phyloP scores from a whole-genome alignment of 2,888 invertebrate genomes.

The Adelognathus sp. region DNA sequence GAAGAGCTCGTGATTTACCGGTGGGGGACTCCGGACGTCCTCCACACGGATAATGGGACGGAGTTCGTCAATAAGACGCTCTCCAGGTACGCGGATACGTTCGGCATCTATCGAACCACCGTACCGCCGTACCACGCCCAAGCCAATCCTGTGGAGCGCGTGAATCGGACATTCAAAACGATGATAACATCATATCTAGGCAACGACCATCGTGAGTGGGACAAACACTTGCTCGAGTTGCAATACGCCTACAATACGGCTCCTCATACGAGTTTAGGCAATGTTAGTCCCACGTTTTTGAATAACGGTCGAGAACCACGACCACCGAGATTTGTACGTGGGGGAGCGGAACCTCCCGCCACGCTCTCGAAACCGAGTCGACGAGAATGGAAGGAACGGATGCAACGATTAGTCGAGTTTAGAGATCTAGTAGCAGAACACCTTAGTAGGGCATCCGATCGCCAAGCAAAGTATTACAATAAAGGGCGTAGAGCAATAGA shows the following conservation, averaged over 20 bases:
- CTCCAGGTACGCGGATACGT: background rate
- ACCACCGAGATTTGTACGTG: background rate
- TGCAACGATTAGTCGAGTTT: background rate
- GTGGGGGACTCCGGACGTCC: constrained; percentile 12
- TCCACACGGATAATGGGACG: constrained; percentile 59
- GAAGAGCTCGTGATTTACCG: constrained; percentile 21
- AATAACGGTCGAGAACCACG: constrained; percentile 1
- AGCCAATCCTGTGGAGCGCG: background rate
- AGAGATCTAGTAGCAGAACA: background rate
- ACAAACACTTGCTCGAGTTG: constrained; percentile 13
- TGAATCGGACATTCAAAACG: constrained; percentile 1
- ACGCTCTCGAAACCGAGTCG: background rate
- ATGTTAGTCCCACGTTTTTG: background rate
- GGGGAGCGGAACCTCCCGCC: background rate
- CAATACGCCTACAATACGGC: constrained; percentile 26
- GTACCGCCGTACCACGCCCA: constrained; percentile 9
- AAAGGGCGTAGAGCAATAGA: background rate
- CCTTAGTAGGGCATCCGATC: background rate
- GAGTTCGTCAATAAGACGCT: constrained; percentile 54
- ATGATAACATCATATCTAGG: constrained; percentile 42
- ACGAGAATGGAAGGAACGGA: background rate
- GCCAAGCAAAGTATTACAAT: background rate
- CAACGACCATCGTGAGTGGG: constrained; percentile 58
- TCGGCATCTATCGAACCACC: constrained; percentile 17
- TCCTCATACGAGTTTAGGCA: background rate